Conservation (phyloP, 2,888 invertebrate species). For the Geophilus truncorum region DNA sequence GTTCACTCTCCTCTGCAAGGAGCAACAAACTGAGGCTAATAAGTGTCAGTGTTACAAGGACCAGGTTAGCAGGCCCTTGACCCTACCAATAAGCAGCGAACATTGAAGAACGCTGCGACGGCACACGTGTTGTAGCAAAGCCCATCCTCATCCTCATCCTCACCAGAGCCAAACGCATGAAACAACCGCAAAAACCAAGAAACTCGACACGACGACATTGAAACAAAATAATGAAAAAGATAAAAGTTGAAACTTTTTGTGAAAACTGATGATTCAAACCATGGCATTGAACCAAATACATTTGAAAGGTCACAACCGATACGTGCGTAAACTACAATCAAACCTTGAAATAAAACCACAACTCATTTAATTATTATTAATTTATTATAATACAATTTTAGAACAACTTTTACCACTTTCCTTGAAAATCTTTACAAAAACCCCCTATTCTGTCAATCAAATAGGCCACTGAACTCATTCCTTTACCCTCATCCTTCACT, state of each 20-base stretch:
- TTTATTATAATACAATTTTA: no score
- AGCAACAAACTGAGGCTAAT: constrained; percentile 28
- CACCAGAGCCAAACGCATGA: no score
- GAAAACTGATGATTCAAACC: no score
- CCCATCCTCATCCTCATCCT: no score
- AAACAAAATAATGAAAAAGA: background rate
- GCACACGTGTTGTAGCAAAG: no score
- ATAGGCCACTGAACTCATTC: background rate
- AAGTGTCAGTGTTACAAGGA: constrained; percentile 33
- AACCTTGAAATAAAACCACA: no score
- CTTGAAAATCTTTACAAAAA: background rate
- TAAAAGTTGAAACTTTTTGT: no score
- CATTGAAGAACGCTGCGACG: background rate
- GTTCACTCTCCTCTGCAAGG: background rate
- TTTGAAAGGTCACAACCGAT: no score
- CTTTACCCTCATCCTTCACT: background rate
- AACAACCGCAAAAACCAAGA: background rate
- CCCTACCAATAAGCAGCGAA: no score
- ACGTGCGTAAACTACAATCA: no score
- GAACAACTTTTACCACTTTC: background rate
- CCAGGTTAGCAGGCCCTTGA: constrained; percentile 28
- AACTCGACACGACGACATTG: background rate
- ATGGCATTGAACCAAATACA: no score
- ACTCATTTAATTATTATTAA: no score
- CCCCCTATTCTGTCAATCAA: background rate